phyloP scores from a whole-genome alignment of 1,140 invertebrate genomes.

The Venturia canescens region DNA sequence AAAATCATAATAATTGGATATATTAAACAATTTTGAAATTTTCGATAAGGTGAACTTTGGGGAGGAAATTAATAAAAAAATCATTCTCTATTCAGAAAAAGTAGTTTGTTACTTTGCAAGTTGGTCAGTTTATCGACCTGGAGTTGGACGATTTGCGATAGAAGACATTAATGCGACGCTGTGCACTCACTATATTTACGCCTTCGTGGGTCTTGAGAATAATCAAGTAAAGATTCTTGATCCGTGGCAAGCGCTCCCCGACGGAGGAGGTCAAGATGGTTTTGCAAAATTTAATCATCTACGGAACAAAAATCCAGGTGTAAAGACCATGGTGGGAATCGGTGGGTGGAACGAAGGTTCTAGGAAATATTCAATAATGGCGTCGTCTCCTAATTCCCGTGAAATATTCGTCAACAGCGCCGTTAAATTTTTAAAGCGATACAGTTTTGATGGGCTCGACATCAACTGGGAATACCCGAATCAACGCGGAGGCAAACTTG shows the following conservation, averaged over 20 bases:
- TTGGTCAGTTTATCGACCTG: slow-evolving; percentile 83
- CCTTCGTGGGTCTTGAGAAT: slow-evolving; percentile 80
- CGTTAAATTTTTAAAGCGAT: slow-evolving; percentile 79
- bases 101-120: slow-evolving; percentile 82
- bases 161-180: slow-evolving; percentile 82
- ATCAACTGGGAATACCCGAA: slow-evolving; percentile 90
- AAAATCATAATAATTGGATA: too few relatives aligned
- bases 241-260: slow-evolving; percentile 79
- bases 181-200: slow-evolving; percentile 85
- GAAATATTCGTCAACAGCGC: slow-evolving; percentile 79
- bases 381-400: slow-evolving; percentile 74
- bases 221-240: slow-evolving; percentile 77
- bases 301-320: slow-evolving; percentile 79
- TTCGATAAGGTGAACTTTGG: neutral
- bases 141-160: slow-evolving; percentile 81
- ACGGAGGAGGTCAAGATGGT: slow-evolving; percentile 70
- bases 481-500: slow-evolving; percentile 79
- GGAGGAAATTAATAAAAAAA: neutral
- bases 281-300: slow-evolving; percentile 76
- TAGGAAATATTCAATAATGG: slow-evolving; percentile 80
- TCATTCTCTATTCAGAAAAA: slow-evolving; percentile 69
- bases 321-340: slow-evolving; percentile 84
- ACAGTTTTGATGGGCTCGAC: slow-evolving; percentile 88
- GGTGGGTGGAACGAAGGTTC: slow-evolving; percentile 88
- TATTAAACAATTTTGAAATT: too few relatives aligned